Percentiles rank a stretch among this genome's conserved stretches.
phyloP scores from a whole-genome alignment of 2,113 vertebrate species.

The Gymnorhina tibicen region DNA sequence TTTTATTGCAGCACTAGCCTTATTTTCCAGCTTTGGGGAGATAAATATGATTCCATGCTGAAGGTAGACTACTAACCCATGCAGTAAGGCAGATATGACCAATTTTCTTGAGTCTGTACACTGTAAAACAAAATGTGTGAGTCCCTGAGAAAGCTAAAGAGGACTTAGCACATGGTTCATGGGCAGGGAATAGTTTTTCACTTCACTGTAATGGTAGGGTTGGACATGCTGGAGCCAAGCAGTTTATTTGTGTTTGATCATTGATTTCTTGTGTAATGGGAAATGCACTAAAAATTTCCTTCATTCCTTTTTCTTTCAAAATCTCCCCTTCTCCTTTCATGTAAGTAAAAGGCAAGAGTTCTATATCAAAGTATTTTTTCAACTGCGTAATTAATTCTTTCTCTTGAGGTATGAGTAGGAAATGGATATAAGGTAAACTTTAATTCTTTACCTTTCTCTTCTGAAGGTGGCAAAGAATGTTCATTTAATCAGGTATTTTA shows the following conservation, averaged over 20 bases:
- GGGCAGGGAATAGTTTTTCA: background rate
- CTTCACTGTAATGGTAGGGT: background rate
- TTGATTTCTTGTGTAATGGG: background rate
- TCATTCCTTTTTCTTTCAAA: background rate
- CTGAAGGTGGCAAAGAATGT: background rate
- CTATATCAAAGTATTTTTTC: background rate
- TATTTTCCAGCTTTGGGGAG: background rate
- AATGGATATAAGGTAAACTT: background rate
- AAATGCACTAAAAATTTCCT: background rate
- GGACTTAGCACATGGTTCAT: fast-evolving
- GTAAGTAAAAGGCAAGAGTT: background rate
- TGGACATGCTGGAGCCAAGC: background rate
- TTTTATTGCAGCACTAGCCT: background rate
- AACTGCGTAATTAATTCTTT: background rate
- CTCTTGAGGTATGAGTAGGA: background rate
- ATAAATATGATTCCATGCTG: background rate
- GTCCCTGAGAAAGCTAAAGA: background rate
- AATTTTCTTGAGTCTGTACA: background rate
- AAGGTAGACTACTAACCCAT: background rate
- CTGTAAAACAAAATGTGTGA: background rate
- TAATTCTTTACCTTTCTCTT: background rate
- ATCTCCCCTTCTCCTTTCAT: background rate
- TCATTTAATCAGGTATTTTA: background rate
- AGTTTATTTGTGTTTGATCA: background rate
- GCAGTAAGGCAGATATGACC: background rate